Percentiles rank a stretch among this genome's conserved stretches.
These are phyloP conservation scores for Callorhinus ursinus DNA, from an alignment of 2,113 vertebrate species.

Conservation along the genomic window DNA sequence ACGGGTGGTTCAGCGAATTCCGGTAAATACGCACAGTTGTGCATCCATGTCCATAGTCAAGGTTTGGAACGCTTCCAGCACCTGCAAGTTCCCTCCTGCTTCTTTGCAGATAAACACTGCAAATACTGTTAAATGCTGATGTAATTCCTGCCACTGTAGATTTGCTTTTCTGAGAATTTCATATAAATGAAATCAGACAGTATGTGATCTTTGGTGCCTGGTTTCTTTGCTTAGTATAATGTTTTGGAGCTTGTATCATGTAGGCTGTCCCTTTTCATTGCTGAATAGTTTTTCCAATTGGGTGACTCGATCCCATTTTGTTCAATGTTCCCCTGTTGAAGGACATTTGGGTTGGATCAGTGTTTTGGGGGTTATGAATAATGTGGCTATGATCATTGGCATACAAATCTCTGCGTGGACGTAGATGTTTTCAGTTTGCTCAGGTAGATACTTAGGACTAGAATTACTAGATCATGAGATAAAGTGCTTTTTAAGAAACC, in stretches of 20 bases:
- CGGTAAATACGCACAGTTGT: fast-evolving
- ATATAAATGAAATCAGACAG: background rate
- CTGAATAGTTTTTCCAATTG: background rate
- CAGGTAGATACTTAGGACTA: background rate
- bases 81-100: background rate
- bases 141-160: too few relatives aligned
- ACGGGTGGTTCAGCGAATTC: background rate
- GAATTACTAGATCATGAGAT: background rate
- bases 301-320: background rate
- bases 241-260: background rate
- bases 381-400: background rate
- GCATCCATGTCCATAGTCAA: background rate
- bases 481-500: background rate
- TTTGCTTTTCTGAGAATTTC: background rate
- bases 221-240: background rate
- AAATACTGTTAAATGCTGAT: background rate
- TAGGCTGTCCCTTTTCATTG: too few relatives aligned
- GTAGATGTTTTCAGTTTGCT: background rate
- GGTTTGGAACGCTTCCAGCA: background rate
- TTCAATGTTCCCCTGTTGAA: background rate
- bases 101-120: background rate
- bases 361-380: background rate
- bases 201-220: background rate
- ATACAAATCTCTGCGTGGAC: background rate
- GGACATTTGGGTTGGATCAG: background rate